A percentile compares a stretch with the other conserved stretches of the same genome.
phyloP scores from a whole-genome alignment of 1,140 invertebrate species.

The Brachionus rotundiformis region DNA sequence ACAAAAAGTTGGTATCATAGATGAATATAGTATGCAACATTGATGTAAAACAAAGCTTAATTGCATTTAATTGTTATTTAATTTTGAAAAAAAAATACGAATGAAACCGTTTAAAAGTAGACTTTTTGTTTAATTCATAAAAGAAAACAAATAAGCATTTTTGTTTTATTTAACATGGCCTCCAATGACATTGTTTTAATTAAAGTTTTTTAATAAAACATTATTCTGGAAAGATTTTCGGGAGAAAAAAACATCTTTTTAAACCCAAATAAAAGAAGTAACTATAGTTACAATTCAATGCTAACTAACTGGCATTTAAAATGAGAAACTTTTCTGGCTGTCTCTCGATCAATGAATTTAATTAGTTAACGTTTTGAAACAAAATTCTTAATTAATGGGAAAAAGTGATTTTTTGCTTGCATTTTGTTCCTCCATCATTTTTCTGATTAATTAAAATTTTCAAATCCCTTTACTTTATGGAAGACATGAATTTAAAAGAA shows the following conservation, averaged over 20 bases:
- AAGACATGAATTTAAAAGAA: background rate
- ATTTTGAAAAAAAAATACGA: background rate
- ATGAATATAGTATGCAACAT: background rate
- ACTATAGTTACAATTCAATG: conserved; percentile 31
- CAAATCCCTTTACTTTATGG: background rate
- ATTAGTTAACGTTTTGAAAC: conserved; percentile 47
- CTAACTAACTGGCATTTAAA: conserved; percentile 3
- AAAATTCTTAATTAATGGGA: conserved; percentile 29
- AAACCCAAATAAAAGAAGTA: conserved; percentile 9
- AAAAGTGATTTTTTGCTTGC: conserved; percentile 19
- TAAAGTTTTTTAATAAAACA: background rate
- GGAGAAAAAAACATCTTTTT: background rate
- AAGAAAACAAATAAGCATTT: conserved; percentile 5
- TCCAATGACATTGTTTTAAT: conserved; percentile 25
- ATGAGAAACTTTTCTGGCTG: background rate
- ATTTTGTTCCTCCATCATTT: conserved; percentile 15
- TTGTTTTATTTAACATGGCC: conserved; percentile 10
- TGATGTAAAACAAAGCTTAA: background rate
- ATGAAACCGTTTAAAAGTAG: background rate
- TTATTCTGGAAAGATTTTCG: conserved; percentile 24
- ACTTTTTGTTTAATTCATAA: conserved; percentile 7
- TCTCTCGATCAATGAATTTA: conserved; percentile 41
- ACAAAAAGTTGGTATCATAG: background rate
- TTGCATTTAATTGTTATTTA: background rate
- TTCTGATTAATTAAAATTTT: conserved; percentile 42